Percentiles rank a stretch among this genome's conserved stretches.
Conservation (phyloP, 2,113 vertebrate genomes). For the Megaceryle torquata region DNA sequence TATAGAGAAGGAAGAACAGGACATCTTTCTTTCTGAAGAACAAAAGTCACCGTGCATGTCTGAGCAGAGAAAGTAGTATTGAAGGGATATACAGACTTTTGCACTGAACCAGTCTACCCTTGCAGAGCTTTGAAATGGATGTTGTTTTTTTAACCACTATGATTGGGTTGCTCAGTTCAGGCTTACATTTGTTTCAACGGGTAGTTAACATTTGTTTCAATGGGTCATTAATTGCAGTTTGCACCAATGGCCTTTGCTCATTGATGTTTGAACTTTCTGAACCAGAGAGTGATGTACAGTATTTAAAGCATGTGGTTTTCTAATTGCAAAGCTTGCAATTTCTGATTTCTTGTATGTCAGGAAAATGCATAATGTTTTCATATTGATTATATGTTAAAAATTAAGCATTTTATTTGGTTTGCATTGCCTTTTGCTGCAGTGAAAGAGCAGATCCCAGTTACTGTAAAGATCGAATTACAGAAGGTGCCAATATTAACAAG, state of each 20-base stretch:
- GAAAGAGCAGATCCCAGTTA: conserved; percentile 94
- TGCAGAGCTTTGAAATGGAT: not conserved
- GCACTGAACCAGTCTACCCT: not conserved
- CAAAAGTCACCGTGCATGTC: fast-evolving
- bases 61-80: not conserved
- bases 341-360: not conserved
- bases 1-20: not conserved
- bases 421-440: conserved; percentile 68
- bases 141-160: not conserved
- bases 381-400: not conserved
- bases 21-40: not conserved
- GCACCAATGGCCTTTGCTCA: not conserved
- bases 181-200: not conserved
- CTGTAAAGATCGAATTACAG: conserved; percentile 91
- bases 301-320: not conserved
- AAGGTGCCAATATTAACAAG: conserved; percentile 98
- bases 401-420: not conserved
- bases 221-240: not conserved
- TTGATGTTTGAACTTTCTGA: not conserved
- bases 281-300: not conserved
- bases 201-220: not conserved
- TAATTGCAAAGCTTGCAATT: not conserved
- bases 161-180: not conserved
- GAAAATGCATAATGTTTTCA: not conserved
- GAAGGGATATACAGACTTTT: not conserved